These are phyloP conservation scores for Rhinoraja longicauda DNA, from an alignment of 2,797 vertebrate species.

Conservation along the genomic window DNA sequence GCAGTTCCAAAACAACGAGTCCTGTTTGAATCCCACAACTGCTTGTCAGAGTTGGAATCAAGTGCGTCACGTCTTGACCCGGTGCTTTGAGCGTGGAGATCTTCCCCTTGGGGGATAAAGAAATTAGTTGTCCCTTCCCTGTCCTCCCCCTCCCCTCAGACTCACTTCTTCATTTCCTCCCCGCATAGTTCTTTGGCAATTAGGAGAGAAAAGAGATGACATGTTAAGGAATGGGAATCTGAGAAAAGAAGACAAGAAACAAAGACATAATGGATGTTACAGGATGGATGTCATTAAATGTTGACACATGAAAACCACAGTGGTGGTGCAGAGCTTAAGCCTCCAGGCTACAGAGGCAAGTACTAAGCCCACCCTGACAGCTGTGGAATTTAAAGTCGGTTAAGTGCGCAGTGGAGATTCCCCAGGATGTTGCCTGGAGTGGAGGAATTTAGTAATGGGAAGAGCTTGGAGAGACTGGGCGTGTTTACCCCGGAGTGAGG, in stretches of 20 bases:
- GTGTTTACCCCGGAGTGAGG: too few relatives aligned
- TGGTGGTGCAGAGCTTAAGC: too few relatives aligned
- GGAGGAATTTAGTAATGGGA: too few relatives aligned
- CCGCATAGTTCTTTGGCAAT: background rate
- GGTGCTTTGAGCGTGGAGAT: background rate
- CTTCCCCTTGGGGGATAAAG: background rate
- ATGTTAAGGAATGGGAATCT: background rate
- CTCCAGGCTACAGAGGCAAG: too few relatives aligned
- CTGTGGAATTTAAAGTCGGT: too few relatives aligned
- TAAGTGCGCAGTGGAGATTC: too few relatives aligned
- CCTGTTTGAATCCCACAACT: constrained; percentile 1
- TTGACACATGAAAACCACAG: too few relatives aligned
- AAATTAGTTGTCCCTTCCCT: background rate
- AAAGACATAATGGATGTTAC: background rate
- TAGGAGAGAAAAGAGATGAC: background rate
- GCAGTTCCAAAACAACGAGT: background rate
- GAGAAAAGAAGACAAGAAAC: background rate
- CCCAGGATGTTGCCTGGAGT: too few relatives aligned
- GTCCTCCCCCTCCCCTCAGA: background rate
- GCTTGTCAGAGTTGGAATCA: constrained; percentile 16
- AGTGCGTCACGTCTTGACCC: constrained; percentile 13
- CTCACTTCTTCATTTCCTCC: background rate
- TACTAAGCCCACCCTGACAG: too few relatives aligned
- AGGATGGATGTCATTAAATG: background rate
- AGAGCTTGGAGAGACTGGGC: too few relatives aligned